Percentiles rank a stretch among this genome's conserved stretches.
phyloP scores from a whole-genome alignment of 1,140 invertebrate species.

The Helicoverpa zea region DNA sequence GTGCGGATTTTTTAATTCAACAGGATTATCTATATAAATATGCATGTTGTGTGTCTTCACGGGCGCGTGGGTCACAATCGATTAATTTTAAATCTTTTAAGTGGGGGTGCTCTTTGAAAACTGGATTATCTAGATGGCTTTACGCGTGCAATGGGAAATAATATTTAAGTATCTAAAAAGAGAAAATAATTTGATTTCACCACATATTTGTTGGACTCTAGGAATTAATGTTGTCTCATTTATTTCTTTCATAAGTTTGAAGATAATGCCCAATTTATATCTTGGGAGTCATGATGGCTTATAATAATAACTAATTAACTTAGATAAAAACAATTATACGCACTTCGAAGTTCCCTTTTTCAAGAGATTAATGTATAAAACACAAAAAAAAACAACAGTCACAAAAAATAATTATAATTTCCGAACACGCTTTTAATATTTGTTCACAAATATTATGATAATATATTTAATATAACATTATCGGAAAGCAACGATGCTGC shows the following conservation, averaged over 20 bases:
- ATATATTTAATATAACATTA: slow-evolving; percentile 50
- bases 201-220: background rate
- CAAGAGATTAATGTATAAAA: no score
- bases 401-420: background rate
- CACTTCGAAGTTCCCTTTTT: no score
- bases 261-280: no score
- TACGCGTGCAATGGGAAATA: slow-evolving; percentile 21
- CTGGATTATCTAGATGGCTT: slow-evolving; percentile 15
- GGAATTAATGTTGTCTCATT: background rate
- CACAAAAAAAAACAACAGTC: no score
- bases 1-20: slow-evolving; percentile 45
- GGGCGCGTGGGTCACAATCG: slow-evolving; percentile 52
- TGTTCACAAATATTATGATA: slow-evolving; percentile 17
- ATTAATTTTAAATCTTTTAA: slow-evolving; percentile 53
- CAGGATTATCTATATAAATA: slow-evolving; percentile 53
- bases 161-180: slow-evolving; percentile 14
- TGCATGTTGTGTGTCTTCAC: slow-evolving; percentile 51
- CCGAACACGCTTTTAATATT: background rate
- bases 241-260: background rate
- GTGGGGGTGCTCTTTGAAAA: slow-evolving; percentile 23
- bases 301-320: no score
- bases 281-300: no score
- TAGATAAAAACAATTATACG: no score
- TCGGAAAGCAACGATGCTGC: slow-evolving; percentile 16
- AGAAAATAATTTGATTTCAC: background rate